phyloP scores from a whole-genome alignment of 2,113 vertebrate genomes.

The Corvus moneduloides region DNA sequence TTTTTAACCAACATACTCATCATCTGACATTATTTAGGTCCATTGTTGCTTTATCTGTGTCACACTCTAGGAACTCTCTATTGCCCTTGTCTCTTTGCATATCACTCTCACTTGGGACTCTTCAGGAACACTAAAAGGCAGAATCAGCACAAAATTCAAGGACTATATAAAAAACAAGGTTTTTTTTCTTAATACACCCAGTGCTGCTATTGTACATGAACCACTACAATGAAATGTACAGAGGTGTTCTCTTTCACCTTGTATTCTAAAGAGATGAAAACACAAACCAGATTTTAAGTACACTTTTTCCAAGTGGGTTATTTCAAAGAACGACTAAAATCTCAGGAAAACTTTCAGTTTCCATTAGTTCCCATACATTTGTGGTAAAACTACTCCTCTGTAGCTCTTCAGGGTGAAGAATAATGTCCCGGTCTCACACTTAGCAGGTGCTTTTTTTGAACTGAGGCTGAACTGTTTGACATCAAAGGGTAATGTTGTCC shows the following conservation, averaged over 20 bases:
- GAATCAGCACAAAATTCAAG: not conserved
- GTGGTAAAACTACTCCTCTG: not conserved
- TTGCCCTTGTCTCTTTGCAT: not conserved
- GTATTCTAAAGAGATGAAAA: not conserved
- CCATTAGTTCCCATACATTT: not conserved
- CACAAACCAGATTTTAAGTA: not conserved
- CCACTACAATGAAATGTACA: not conserved
- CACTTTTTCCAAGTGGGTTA: not conserved
- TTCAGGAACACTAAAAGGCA: not conserved
- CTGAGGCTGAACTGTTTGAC: not conserved
- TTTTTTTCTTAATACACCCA: not conserved
- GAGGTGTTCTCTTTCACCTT: not conserved
- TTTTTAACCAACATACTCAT: slow-evolving; percentile 56
- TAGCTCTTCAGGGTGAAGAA: not conserved
- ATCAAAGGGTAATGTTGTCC: not conserved
- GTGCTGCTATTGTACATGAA: not conserved
- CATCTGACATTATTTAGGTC: not conserved
- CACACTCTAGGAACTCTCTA: not conserved
- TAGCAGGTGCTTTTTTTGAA: not conserved
- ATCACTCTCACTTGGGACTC: not conserved
- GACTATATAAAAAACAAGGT: not conserved
- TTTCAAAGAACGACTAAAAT: not conserved
- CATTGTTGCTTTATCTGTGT: not conserved
- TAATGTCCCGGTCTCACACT: not conserved
- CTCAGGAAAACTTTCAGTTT: not conserved